phyloP scores from a whole-genome alignment of 1,140 invertebrate genomes.

The Temnothorax nylanderi region DNA sequence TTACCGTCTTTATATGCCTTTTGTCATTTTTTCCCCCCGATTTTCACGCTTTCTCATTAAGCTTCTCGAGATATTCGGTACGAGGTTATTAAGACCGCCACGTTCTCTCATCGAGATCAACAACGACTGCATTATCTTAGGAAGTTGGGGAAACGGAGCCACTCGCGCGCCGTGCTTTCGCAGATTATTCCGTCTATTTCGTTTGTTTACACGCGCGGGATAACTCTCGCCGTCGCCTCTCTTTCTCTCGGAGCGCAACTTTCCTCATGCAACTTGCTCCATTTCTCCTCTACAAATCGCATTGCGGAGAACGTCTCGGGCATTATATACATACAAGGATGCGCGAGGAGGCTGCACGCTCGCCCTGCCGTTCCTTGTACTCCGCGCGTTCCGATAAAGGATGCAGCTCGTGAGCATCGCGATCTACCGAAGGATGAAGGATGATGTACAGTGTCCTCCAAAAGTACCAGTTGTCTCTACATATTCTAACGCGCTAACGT shows the following conservation, averaged over 20 bases:
- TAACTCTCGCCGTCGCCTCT: slow-evolving; percentile 39
- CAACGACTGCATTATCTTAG: slow-evolving; percentile 41
- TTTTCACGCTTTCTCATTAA: neutral
- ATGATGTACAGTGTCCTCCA: slow-evolving; percentile 45
- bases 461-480: slow-evolving; percentile 9
- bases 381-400: slow-evolving; percentile 60
- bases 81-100: slow-evolving; percentile 43
- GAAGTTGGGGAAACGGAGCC: slow-evolving; percentile 42
- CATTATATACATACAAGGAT: slow-evolving; percentile 50
- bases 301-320: slow-evolving; percentile 56
- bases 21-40: neutral
- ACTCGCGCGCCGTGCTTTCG: slow-evolving; percentile 26
- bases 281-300: slow-evolving; percentile 61
- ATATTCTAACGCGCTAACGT: neutral
- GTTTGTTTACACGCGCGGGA: slow-evolving; percentile 54
- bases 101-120: slow-evolving; percentile 27
- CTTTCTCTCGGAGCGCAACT: slow-evolving; percentile 55
- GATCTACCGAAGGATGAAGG: slow-evolving; percentile 52
- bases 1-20: neutral
- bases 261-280: slow-evolving; percentile 70
- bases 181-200: slow-evolving; percentile 57
- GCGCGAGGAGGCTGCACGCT: slow-evolving; percentile 17
- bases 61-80: neutral
- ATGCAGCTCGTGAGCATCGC: slow-evolving; percentile 49
- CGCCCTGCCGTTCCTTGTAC: slow-evolving; percentile 40